phyloP scores from a whole-genome alignment of 2,797 vertebrate genomes.

The Melanotaenia boesemani region DNA sequence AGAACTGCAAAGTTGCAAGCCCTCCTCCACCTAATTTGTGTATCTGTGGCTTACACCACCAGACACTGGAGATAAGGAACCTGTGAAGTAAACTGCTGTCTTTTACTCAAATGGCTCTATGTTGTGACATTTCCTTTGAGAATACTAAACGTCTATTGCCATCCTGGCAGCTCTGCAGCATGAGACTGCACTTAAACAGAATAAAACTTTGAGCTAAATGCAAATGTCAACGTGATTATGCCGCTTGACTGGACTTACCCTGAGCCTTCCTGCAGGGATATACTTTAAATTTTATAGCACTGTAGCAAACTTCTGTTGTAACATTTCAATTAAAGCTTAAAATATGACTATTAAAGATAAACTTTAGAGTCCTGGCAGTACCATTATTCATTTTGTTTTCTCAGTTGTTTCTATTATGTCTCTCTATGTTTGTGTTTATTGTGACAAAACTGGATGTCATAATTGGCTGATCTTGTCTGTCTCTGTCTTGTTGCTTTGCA shows the following conservation, averaged over 20 bases:
- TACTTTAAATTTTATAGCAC: background rate
- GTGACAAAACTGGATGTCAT: background rate
- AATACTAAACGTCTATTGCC: background rate
- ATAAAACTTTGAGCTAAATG: background rate
- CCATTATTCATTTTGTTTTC: background rate
- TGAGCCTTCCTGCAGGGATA: background rate
- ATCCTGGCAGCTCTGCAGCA: background rate
- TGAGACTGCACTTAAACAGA: background rate
- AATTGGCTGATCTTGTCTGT: background rate
- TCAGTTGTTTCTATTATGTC: background rate
- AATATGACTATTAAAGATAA: background rate
- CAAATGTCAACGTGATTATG: constrained; percentile 1
- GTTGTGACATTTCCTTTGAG: constrained; percentile 11
- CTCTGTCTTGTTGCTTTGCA: background rate
- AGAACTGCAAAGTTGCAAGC: background rate
- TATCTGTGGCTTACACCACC: background rate
- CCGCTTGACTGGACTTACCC: background rate
- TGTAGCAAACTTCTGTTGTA: background rate
- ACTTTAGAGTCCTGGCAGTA: background rate
- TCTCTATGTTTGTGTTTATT: background rate
- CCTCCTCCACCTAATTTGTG: background rate
- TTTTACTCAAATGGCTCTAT: background rate
- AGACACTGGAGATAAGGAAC: constrained; percentile 4
- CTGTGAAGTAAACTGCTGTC: background rate
- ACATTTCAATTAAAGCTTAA: background rate